A percentile compares a stretch with the other conserved stretches of the same genome.
Evolutionary conservation across 2,888 invertebrate genomes (phyloP).

Genomic region (Oligia strigilis): DNA sequence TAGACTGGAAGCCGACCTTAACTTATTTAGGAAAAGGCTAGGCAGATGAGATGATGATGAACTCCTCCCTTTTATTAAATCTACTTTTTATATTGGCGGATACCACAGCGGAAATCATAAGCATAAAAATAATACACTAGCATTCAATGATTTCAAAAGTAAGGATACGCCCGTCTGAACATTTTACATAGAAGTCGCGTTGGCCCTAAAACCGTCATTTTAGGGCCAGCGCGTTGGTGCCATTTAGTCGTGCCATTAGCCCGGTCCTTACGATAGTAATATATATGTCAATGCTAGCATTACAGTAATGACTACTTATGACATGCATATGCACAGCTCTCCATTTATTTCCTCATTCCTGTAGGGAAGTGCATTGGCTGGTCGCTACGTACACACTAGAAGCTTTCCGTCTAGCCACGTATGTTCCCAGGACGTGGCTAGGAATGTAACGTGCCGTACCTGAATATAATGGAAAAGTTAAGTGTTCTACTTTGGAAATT

Average conservation of each 20-base stretch:
- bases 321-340: background rate
- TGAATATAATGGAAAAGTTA: slow-evolving; percentile 41
- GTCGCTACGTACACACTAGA: slow-evolving; percentile 39
- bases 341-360: slow-evolving; percentile 65
- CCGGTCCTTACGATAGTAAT: too few relatives aligned
- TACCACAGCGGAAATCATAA: background rate
- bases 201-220: too few relatives aligned
- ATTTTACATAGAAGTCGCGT: too few relatives aligned
- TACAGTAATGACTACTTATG: background rate
- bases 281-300: background rate
- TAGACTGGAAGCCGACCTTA: too few relatives aligned
- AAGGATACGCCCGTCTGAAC: too few relatives aligned
- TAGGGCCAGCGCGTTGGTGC: too few relatives aligned
- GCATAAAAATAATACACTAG: background rate
- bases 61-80: background rate
- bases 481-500: slow-evolving; percentile 32
- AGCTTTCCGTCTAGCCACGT: slow-evolving; percentile 30
- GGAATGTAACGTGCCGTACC: slow-evolving; percentile 48
- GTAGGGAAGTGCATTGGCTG: slow-evolving; percentile 51
- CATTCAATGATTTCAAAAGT: too few relatives aligned
- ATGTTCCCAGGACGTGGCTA: slow-evolving; percentile 45
- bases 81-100: background rate
- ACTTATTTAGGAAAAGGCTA: too few relatives aligned
- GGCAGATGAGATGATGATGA: too few relatives aligned
- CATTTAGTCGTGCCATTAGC: too few relatives aligned